A percentile compares a stretch with the other conserved stretches of the same genome.
Evolutionary conservation across 2,888 invertebrate species (phyloP).

Genomic region (Lacanobia wlatinum): DNA sequence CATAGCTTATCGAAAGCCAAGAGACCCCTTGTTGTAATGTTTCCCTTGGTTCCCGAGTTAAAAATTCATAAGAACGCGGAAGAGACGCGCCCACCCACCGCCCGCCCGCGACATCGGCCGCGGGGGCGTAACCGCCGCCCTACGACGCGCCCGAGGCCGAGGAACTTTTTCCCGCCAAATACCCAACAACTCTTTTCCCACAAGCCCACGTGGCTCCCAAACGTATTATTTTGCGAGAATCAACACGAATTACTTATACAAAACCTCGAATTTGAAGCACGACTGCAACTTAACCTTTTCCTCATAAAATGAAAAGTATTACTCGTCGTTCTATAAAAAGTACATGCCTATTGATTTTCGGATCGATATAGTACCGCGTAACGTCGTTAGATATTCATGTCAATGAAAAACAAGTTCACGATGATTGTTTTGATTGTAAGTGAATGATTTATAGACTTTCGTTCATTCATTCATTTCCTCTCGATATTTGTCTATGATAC

Average conservation of each 20-base stretch:
- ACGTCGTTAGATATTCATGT: conserved; percentile 44
- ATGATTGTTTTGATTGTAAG: conserved; percentile 44
- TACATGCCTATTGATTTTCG: conserved; percentile 51
- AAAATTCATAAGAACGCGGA: conserved; percentile 81
- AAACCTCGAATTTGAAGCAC: background rate
- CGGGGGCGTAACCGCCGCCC: conserved; percentile 90
- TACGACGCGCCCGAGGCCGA: conserved; percentile 79
- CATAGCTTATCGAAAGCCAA: conserved; percentile 32
- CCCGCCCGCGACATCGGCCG: conserved; percentile 85
- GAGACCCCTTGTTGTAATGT: conserved; percentile 60
- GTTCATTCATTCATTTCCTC: conserved; percentile 32
- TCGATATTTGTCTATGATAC: conserved; percentile 45
- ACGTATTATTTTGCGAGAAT: background rate
- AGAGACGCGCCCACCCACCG: conserved; percentile 87
- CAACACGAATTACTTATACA: background rate
- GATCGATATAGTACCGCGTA: conserved; percentile 46
- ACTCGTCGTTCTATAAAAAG: conserved; percentile 15
- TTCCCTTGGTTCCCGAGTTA: conserved; percentile 59
- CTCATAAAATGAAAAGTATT: conserved; percentile 1
- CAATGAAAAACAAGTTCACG: conserved; percentile 33
- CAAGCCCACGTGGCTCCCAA: conserved; percentile 1
- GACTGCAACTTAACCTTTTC: background rate
- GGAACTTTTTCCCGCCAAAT: conserved; percentile 81
- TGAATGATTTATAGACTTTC: conserved; percentile 36
- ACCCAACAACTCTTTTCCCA: conserved; percentile 23